Conservation (phyloP, 2,888 invertebrate genomes). For the Dioctria rufipes region DNA sequence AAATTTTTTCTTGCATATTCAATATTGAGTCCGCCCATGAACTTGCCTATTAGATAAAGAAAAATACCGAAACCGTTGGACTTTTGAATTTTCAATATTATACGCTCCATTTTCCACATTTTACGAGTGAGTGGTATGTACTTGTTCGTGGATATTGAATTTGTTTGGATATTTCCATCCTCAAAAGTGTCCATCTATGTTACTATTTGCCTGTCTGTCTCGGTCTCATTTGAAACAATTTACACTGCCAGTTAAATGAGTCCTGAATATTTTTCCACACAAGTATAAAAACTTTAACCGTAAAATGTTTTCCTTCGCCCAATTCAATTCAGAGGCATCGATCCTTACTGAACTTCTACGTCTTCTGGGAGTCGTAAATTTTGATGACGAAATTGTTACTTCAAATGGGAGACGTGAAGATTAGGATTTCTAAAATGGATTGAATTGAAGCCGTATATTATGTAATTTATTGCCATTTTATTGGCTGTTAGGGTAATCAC, state of each 20-base stretch:
- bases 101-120: not conserved
- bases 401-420: not conserved
- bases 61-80: not conserved
- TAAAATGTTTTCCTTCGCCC: not conserved
- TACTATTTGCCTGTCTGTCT: slow-evolving; percentile 4
- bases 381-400: slow-evolving; percentile 9
- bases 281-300: not conserved
- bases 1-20: not conserved
- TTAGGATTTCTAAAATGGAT: not conserved
- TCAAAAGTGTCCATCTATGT: not conserved
- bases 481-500: not conserved
- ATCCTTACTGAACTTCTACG: not conserved
- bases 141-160: slow-evolving; percentile 1
- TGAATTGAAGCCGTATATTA: not conserved
- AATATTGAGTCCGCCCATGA: too few relatives aligned
- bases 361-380: not conserved
- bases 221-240: not conserved
- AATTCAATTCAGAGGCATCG: not conserved
- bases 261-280: not conserved
- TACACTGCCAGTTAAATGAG: not conserved
- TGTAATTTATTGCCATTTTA: not conserved
- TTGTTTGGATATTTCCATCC: not conserved
- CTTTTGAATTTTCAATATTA: not conserved
- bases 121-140: not conserved
- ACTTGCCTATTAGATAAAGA: not conserved